Base-by-base conservation (phyloP, 2,113 vertebrate species). In the Patagioenas fasciata region DNA sequence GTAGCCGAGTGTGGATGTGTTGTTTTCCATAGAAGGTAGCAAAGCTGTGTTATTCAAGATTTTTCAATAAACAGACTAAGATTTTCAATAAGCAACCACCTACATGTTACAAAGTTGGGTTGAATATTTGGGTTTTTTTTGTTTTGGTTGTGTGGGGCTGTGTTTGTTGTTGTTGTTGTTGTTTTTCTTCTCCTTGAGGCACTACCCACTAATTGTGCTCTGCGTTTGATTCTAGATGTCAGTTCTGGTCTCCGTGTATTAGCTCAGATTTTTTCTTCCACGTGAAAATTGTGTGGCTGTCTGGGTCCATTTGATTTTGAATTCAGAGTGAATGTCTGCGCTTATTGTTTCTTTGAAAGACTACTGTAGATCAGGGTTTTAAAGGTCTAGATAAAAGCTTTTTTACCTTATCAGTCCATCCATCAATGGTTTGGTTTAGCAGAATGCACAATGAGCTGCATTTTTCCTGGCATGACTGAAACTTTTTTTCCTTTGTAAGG, bases 181-280 rank as follows among this genome's bases (percentile, higher is more conserved):
- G 31, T 54, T 34, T 9, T 56, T 6, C 23, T n/a, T 34, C 11
- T 3, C 19, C 9, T 6, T 4, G 0, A 2, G 18, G 9, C 5
- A 8, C 21, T 24, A 32, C 6, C 10, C 19, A 13, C 15, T 32
- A 50, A 31, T 44, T 86, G n/a, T 86, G 21, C 28, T 71, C 29
- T 18, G 28, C 16, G 20, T 74, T 84, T 38, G 1, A 0, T 71
- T 89, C 47, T 47, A 61, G 60, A 17, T 66, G 23, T 51, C 31
- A 29, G 31, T 29, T 81, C 47, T 78, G 65, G 26, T 77, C n/a
- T 80, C 62, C 13, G 6, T 20, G 34, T 47, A 13, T 72, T 36
- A 67, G 8, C 34, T 67, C 70, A 56, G 44, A 25, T 5, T 29
- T 79, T 53, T 79, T 80, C 10, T 77, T 80, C 38, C 31, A 25